Evolutionary conservation across 2,888 invertebrate species (phyloP).

Genomic region (Bellardia pandia): DNA sequence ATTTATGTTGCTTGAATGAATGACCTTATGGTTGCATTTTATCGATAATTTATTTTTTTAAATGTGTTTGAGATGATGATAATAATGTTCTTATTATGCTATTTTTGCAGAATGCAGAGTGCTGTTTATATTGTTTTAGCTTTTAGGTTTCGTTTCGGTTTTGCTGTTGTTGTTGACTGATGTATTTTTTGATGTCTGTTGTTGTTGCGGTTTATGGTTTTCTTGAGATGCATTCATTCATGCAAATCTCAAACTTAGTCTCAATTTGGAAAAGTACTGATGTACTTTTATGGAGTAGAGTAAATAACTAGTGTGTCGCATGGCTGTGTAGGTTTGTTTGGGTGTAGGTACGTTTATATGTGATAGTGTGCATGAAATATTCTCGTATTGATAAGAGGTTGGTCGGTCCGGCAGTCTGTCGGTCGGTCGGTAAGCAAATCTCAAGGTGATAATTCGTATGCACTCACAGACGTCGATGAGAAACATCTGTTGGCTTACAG

Average conservation of each 20-base stretch:
- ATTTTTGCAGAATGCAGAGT: constrained; percentile 31
- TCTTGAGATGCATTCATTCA: constrained; percentile 35
- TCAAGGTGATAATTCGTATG: constrained; percentile 50
- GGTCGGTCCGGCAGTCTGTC: not conserved
- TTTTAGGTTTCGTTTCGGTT: not conserved
- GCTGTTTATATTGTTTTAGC: not conserved
- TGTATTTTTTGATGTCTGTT: constrained; percentile 14
- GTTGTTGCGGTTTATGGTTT: constrained; percentile 11
- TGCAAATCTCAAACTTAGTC: constrained; percentile 8
- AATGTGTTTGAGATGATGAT: not conserved
- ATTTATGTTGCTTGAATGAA: constrained; percentile 6
- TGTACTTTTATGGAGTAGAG: not conserved
- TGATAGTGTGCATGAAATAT: constrained; percentile 36
- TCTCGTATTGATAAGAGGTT: constrained; percentile 53
- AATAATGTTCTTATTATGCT: constrained; percentile 36
- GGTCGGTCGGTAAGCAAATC: constrained; percentile 1
- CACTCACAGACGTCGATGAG: not conserved
- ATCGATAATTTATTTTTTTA: constrained; percentile 17
- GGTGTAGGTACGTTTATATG: not conserved
- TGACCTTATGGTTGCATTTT: constrained; percentile 20
- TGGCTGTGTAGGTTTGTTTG: not conserved
- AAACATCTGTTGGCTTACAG: constrained; percentile 25
- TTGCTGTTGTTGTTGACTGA: not conserved
- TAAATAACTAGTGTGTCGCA: not conserved
- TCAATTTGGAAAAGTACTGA: constrained; percentile 44